Conservation (phyloP, 2,113 vertebrate species). For the Phrynosoma blainvillii region DNA sequence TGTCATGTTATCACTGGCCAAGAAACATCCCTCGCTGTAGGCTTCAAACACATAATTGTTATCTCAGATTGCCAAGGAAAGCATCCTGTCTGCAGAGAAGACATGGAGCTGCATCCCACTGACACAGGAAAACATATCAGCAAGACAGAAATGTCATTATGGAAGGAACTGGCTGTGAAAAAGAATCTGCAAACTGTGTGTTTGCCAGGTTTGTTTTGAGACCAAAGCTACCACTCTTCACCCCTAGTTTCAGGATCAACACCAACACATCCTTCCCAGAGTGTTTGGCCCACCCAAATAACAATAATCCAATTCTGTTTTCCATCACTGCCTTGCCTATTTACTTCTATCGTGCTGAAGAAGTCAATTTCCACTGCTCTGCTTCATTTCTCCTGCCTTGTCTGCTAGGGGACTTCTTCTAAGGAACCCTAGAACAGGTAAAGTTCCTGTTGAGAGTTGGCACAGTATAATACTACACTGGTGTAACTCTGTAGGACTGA, state of each 20-base stretch:
- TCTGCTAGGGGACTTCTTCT: too few species aligned
- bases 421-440: neutral
- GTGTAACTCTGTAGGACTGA: too few species aligned
- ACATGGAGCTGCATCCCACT: slow-evolving; percentile 21
- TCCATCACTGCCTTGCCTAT: too few species aligned
- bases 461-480: too few species aligned
- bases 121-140: slow-evolving; percentile 35
- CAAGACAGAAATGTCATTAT: neutral
- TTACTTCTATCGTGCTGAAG: neutral
- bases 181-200: neutral
- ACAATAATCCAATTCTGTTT: slow-evolving; percentile 5
- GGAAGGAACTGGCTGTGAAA: slow-evolving; percentile 16
- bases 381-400: neutral
- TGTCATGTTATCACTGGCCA: slow-evolving; percentile 73
- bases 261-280: neutral
- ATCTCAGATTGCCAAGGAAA: slow-evolving; percentile 66
- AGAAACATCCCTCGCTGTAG: slow-evolving; percentile 58
- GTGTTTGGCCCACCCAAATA: neutral
- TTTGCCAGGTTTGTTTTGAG: neutral
- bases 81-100: slow-evolving; percentile 41
- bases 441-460: too few species aligned
- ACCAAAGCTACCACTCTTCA: slow-evolving; percentile 10
- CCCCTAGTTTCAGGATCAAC: neutral
- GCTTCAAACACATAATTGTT: slow-evolving; percentile 56
- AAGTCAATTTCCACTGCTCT: neutral